Conservation (phyloP, 2,113 vertebrate genomes). For the Chloroceryle aenea region DNA sequence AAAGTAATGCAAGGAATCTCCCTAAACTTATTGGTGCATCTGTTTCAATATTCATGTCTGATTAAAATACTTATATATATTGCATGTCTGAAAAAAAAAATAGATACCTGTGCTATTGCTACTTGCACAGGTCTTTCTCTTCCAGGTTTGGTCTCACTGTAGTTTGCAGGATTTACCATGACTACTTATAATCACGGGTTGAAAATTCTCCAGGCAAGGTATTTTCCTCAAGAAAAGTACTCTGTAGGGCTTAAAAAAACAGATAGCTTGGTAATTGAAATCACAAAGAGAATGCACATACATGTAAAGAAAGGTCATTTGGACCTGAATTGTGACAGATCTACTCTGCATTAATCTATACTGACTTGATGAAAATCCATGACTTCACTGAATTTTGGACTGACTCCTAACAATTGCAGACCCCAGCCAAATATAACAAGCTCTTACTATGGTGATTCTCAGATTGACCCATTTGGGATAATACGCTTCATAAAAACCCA, state of each 20-base stretch:
- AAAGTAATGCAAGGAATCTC: background rate
- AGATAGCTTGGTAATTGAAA: constrained; percentile 1
- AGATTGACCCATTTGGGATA: constrained; percentile 25
- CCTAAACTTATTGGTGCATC: background rate
- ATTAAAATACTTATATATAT: background rate
- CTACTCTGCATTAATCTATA: background rate
- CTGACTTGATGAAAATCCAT: constrained; percentile 22
- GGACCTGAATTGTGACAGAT: constrained; percentile 31
- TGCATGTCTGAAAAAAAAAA: background rate
- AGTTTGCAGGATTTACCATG: constrained; percentile 46
- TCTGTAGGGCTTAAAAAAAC: constrained; percentile 30
- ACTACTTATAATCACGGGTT: constrained; percentile 17
- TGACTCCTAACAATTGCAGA: constrained; percentile 35
- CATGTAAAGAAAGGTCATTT: constrained; percentile 3
- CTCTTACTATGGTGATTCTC: background rate
- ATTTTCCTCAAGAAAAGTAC: constrained; percentile 34
- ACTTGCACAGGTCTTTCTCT: background rate
- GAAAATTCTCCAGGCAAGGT: constrained; percentile 39
- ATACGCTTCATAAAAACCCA: background rate
- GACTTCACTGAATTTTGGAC: background rate
- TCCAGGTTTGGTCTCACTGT: constrained; percentile 31
- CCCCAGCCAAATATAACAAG: constrained; percentile 48
- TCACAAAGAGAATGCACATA: background rate
- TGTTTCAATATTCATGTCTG: background rate
- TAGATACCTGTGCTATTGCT: background rate